These are phyloP conservation scores for Toxonevra muliebris DNA, from an alignment of 2,888 invertebrate species.

Conservation along the genomic window DNA sequence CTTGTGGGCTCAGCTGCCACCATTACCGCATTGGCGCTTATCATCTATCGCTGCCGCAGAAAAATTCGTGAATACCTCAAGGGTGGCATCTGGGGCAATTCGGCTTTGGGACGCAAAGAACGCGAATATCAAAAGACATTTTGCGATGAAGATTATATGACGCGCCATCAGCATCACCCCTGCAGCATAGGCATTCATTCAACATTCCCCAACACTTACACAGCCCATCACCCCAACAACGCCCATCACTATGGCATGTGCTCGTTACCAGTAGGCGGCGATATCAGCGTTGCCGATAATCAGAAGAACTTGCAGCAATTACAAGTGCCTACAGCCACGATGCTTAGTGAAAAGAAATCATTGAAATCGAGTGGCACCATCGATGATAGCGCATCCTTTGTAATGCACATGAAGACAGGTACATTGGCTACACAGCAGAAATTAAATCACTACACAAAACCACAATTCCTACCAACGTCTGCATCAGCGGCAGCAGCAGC, in stretches of 20 bases:
- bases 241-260: conserved; percentile 67
- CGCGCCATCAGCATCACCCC: conserved; percentile 65
- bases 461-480: conserved; percentile 52
- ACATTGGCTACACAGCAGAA: conserved; percentile 42
- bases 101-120: conserved; percentile 73
- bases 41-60: conserved; percentile 82
- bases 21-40: conserved; percentile 75
- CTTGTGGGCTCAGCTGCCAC: conserved; percentile 79
- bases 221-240: conserved; percentile 60
- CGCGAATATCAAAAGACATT: conserved; percentile 91
- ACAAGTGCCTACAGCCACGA: conserved; percentile 61
- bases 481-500: conserved; percentile 51
- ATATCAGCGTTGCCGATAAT: conserved; percentile 73
- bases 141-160: conserved; percentile 83
- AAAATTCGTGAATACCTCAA: conserved; percentile 84
- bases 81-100: conserved; percentile 67
- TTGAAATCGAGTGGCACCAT: conserved; percentile 40
- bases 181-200: conserved; percentile 63
- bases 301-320: conserved; percentile 63
- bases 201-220: conserved; percentile 61
- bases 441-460: conserved; percentile 58
- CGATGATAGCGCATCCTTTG: conserved; percentile 58
- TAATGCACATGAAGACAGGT: conserved; percentile 59
- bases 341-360: conserved; percentile 58
- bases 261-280: conserved; percentile 87